Percentiles rank a stretch among this genome's conserved stretches.
Conservation (phyloP, 2,888 invertebrate species). For the Drosophila recens region DNA sequence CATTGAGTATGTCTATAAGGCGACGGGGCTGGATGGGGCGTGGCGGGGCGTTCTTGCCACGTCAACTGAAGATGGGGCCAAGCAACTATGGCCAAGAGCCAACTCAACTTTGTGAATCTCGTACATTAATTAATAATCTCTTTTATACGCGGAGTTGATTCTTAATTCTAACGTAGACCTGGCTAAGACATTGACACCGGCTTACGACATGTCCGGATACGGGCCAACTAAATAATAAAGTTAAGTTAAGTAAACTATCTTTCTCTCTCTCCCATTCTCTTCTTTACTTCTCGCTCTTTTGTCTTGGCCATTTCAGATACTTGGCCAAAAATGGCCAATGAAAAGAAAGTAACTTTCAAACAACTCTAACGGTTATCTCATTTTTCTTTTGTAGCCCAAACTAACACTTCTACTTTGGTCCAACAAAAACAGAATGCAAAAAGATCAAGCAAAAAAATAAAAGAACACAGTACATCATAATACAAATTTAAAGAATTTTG, state of each 20-base stretch:
- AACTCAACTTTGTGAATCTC: slow-evolving; percentile 29
- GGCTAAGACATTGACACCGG: slow-evolving; percentile 1
- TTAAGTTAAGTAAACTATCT: slow-evolving; percentile 12
- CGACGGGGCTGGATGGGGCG: slow-evolving; percentile 9
- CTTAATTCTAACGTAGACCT: slow-evolving; percentile 5
- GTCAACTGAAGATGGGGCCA: slow-evolving; percentile 21
- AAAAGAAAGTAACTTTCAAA: slow-evolving; percentile 26
- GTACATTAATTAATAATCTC: slow-evolving; percentile 75
- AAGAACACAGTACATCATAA: slow-evolving; percentile 2
- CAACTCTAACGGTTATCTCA: slow-evolving; percentile 30
- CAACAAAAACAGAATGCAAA: neutral
- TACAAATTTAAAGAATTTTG: slow-evolving; percentile 8
- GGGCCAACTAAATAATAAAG: slow-evolving; percentile 13
- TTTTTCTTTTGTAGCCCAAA: slow-evolving; percentile 5
- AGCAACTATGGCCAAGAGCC: slow-evolving; percentile 23
- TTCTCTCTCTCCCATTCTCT: neutral
- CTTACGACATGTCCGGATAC: neutral
- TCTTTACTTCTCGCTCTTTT: slow-evolving; percentile 4
- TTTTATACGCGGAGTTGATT: slow-evolving; percentile 44
- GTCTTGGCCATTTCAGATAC: slow-evolving; percentile 14
- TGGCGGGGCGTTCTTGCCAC: neutral
- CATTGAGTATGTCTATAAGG: slow-evolving; percentile 9
- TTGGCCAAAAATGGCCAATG: slow-evolving; percentile 34
- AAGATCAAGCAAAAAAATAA: neutral
- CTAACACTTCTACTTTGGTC: slow-evolving; percentile 16